Evolutionary conservation across 2,888 invertebrate species (phyloP), one percentile per base, ranked within the genome.

Genomic region (Drosophila pegasa): DNA sequence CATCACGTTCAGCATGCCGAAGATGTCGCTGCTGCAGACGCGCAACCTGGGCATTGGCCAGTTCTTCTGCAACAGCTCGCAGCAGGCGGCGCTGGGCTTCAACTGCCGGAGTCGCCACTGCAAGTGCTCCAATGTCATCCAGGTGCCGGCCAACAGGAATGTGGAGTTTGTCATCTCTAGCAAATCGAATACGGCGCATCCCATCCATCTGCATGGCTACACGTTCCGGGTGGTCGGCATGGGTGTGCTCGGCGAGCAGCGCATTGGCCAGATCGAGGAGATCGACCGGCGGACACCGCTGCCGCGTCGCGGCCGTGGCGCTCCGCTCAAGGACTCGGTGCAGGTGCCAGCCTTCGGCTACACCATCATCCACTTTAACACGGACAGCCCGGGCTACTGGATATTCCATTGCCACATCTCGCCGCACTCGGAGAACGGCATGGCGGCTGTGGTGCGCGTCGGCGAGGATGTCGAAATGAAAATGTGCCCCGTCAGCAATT

Each of bases 351-450:
- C 87, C 3, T 88, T 75, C 37, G 91, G 91, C 12, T 91, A 91
- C 45, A 89, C 90, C 5, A 91, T 91, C 12, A 80, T 91, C 8
- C 87, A 90, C 1, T 90, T 91, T 43, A 85, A 87, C 54, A 71
- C 88, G 3, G 82, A 90, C 45, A 91, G 88, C 63, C 91, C 91
- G 0, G 91, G 91, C 31, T 91, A 89, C 60, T 91, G 91, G 91
- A 89, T 91, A 69, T 83, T 90, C 50, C 91, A 91, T 59, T 91
- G 91, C 20, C 91, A 91, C 66, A 91, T 91, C 22, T 87, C 89
- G 6, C 75, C 88, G 14, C 91, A 91, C 63, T 89, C 91, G 8
- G 91, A 91, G 61, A 87, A 85, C 52, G 91, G 91, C 12, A 91
- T 91, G 91, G 79, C 90, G 1, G 84, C 90, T 1, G 88, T 91